A percentile compares a stretch with the other conserved stretches of the same genome.
Conservation (phyloP, 2,797 vertebrate species). For the Squalus acanthias region DNA sequence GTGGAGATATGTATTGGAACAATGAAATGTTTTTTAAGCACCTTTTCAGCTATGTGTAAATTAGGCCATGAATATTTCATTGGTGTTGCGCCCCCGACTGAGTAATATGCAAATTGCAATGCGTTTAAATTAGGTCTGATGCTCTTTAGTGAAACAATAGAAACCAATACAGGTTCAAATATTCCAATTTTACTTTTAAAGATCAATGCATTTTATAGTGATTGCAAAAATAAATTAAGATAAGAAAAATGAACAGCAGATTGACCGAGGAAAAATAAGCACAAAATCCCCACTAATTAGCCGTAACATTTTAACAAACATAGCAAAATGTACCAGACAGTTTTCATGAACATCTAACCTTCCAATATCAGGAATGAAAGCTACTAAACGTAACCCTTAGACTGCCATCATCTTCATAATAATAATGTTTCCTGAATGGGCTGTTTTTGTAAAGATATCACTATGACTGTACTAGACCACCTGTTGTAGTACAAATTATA, state of each 20-base stretch:
- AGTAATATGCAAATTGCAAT: slow-evolving; percentile 9
- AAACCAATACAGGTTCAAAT: neutral
- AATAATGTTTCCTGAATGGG: neutral
- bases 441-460: neutral
- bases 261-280: neutral
- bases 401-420: neutral
- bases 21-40: neutral
- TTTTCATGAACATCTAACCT: neutral
- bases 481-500: neutral
- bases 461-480: neutral
- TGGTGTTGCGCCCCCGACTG: neutral
- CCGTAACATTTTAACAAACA: neutral
- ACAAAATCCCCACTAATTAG: neutral
- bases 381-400: neutral
- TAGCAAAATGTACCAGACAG: neutral
- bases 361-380: neutral
- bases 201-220: neutral
- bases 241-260: neutral
- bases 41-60: neutral
- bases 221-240: neutral
- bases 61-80: slow-evolving; percentile 29
- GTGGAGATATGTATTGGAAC: neutral
- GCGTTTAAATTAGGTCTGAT: neutral
- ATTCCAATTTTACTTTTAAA: neutral
- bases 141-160: neutral